Conservation (phyloP, 2,113 vertebrate genomes). For the Labeo rohita region DNA sequence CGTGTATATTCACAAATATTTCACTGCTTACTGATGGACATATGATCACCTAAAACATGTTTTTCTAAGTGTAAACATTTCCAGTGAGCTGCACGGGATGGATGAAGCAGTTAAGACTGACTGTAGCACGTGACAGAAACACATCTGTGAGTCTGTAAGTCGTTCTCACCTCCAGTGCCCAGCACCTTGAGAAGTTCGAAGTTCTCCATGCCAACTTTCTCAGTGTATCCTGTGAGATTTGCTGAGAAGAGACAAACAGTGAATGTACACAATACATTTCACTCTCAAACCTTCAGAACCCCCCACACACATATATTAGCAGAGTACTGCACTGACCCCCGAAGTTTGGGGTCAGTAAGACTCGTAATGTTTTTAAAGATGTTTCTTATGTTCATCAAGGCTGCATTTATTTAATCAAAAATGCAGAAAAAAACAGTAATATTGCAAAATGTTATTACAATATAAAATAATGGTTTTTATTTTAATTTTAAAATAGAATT, state of each 20-base stretch:
- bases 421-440: no score
- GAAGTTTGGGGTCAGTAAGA: no score
- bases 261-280: neutral
- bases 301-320: neutral
- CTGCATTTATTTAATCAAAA: no score
- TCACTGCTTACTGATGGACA: neutral
- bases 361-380: no score
- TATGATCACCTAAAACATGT: neutral
- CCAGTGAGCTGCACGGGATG: neutral
- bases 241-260: conserved; percentile 73
- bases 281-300: neutral
- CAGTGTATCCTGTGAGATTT: conserved; percentile 95
- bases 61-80: neutral
- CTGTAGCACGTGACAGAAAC: neutral
- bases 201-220: conserved; percentile 97
- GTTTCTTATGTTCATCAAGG: no score
- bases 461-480: no score
- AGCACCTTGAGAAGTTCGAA: conserved; percentile 98
- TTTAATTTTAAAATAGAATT: no score
- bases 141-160: neutral
- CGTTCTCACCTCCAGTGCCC: conserved; percentile 92
- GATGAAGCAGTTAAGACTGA: neutral
- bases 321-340: neutral
- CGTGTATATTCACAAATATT: neutral
- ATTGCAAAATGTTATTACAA: no score